Evolutionary conservation across 2,113 vertebrate genomes (phyloP).

Genomic region (Microcebus murinus): DNA sequence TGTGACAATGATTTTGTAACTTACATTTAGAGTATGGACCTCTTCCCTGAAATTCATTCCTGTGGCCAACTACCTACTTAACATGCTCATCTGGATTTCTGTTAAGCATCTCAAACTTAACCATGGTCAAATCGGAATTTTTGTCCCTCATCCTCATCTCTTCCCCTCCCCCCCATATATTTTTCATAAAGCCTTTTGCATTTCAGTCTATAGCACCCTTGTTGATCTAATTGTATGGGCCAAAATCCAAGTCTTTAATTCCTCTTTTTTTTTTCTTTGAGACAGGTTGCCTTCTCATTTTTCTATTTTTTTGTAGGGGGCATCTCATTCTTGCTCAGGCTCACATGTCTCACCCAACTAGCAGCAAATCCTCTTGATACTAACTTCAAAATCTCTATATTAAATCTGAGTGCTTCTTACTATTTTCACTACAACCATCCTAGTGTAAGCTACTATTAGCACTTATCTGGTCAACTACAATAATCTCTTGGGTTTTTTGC

Average conservation of each 20-base stretch:
- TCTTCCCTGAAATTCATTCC: not conserved
- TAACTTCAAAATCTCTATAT: not conserved
- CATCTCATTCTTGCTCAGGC: no score
- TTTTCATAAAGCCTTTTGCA: not conserved
- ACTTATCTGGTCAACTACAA: not conserved
- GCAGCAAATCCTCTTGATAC: not conserved
- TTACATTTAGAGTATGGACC: not conserved
- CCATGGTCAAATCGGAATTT: not conserved
- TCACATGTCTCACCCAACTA: not conserved
- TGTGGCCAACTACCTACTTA: not conserved
- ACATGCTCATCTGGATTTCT: not conserved
- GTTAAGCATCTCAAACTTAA: not conserved
- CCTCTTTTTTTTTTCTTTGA: not conserved
- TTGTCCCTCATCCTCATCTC: not conserved
- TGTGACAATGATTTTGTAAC: not conserved
- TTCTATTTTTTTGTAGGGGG: no score
- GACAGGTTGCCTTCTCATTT: no score
- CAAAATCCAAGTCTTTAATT: not conserved
- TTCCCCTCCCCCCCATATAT: not conserved
- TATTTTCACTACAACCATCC: not conserved
- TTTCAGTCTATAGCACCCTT: not conserved
- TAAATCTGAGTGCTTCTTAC: not conserved
- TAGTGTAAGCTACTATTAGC: not conserved
- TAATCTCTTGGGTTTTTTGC: not conserved
- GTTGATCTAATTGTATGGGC: not conserved